Evolutionary conservation across 2,888 invertebrate species (phyloP).

Genomic region (Carabus problematicus): DNA sequence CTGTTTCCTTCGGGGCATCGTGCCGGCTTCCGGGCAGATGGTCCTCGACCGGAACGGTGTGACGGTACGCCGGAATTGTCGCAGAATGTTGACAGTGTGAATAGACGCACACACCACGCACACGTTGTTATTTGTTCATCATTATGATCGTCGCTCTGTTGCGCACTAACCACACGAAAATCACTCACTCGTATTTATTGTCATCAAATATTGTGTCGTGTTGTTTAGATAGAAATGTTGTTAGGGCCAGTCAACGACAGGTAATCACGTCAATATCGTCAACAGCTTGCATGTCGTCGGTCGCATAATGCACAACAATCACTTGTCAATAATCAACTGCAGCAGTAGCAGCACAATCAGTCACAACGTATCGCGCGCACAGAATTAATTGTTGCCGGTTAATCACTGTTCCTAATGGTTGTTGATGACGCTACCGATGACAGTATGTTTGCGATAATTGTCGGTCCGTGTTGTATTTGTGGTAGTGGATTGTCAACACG

Average conservation of each 20-base stretch:
- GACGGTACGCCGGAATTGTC: conserved; percentile 47
- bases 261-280: conserved; percentile 2
- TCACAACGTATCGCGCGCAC: neutral
- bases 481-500: neutral
- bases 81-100: conserved; percentile 53
- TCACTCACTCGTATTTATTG: conserved; percentile 7
- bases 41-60: conserved; percentile 34
- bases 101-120: neutral
- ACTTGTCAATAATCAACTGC: neutral
- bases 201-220: conserved; percentile 4
- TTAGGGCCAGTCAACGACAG: conserved; percentile 4
- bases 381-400: too few species aligned
- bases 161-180: conserved; percentile 30
- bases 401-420: neutral
- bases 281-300: conserved; percentile 10
- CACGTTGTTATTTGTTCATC: conserved; percentile 19
- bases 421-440: neutral
- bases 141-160: neutral
- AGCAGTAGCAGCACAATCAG: neutral
- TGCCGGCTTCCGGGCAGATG: conserved; percentile 48
- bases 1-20: conserved; percentile 63
- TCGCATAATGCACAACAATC: conserved; percentile 2
- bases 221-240: neutral
- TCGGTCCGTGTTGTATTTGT: neutral
- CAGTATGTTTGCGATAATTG: neutral